Percentiles rank a stretch among this genome's conserved stretches.
Conservation (phyloP, 2,113 vertebrate species). For the Grus americana region DNA sequence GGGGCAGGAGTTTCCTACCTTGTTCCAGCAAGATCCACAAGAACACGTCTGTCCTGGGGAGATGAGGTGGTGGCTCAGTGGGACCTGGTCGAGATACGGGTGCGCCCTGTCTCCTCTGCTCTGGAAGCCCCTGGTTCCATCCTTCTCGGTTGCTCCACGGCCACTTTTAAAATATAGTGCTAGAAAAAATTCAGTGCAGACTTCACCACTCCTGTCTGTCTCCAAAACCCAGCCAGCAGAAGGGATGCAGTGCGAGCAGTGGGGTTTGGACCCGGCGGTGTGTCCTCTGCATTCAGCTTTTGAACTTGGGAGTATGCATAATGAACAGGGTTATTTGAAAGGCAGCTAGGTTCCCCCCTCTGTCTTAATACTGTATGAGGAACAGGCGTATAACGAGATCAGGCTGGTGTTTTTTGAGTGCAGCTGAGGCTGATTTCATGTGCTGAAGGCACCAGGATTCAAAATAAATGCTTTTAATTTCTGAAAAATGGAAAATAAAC, state of each 20-base stretch:
- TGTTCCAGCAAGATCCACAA: neutral
- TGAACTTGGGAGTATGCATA: neutral
- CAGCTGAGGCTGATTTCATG: constrained; percentile 8
- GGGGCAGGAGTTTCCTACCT: neutral
- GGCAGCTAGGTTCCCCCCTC: neutral
- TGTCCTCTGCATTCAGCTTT: neutral
- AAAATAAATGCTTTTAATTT: constrained; percentile 28
- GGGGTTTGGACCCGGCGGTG: neutral
- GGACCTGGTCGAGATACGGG: rapidly evolving
- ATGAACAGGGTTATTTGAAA: neutral
- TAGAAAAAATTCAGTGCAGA: neutral
- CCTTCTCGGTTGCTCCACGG: rapidly evolving
- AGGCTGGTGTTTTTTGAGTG: neutral
- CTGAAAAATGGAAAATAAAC: constrained; percentile 19
- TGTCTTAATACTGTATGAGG: neutral
- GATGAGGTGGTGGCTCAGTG: neutral
- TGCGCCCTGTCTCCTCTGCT: neutral
- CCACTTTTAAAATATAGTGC: rapidly evolving
- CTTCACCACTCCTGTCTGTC: neutral
- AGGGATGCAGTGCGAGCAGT: neutral
- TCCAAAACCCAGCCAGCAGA: neutral
- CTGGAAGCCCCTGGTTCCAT: neutral
- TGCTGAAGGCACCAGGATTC: constrained; percentile 36
- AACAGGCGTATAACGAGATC: neutral
- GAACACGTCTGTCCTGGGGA: too few species aligned